These are phyloP conservation scores for Torymus auratus DNA, from an alignment of 2,888 invertebrate genomes.

Conservation along the genomic window DNA sequence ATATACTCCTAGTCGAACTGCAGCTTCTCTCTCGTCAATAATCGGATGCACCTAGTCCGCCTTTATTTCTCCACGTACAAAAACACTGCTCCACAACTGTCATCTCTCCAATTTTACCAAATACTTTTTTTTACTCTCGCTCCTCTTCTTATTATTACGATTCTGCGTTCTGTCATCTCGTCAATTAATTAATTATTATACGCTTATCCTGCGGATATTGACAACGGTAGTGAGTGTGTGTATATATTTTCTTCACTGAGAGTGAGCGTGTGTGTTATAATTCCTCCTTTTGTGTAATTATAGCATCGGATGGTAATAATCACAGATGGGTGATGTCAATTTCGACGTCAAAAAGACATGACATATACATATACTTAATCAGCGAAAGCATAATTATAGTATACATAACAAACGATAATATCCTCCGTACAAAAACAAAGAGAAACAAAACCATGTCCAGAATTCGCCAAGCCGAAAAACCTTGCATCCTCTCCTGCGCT, in stretches of 20 bases:
- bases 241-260: neutral
- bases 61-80: slow-evolving; percentile 36
- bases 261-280: too few species aligned
- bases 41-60: slow-evolving; percentile 43
- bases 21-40: slow-evolving; percentile 22
- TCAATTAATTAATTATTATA: slow-evolving; percentile 20
- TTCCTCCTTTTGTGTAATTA: too few species aligned
- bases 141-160: neutral
- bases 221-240: slow-evolving; percentile 62
- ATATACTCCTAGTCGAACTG: neutral
- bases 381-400: neutral
- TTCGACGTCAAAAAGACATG: slow-evolving; percentile 32
- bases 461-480: too few species aligned
- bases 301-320: slow-evolving; percentile 63
- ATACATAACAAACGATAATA: too few species aligned
- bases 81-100: slow-evolving; percentile 25
- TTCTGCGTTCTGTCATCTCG: neutral
- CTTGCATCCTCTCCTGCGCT: too few species aligned
- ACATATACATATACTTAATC: neutral
- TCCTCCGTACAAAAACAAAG: too few species aligned
- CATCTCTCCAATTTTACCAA: neutral
- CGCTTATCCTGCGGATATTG: slow-evolving; percentile 61
- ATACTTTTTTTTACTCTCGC: too few species aligned
- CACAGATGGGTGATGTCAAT: slow-evolving; percentile 54
- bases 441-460: too few species aligned